phyloP scores from a whole-genome alignment of 2,888 invertebrate genomes.

The Nomada flava region DNA sequence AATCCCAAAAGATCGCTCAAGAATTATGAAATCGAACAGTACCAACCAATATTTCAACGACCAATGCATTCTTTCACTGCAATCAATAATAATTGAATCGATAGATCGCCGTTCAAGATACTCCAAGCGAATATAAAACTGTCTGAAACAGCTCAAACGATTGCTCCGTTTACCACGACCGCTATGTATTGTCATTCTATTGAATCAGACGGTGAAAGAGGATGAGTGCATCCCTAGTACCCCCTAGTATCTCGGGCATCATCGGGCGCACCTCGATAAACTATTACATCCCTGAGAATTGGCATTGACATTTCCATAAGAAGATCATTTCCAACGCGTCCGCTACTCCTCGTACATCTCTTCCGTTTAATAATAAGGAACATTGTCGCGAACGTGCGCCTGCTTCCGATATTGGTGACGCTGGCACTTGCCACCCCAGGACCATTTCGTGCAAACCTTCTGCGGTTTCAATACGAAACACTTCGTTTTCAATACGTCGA shows the following conservation, averaged over 20 bases:
- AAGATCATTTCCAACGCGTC: conserved; percentile 47
- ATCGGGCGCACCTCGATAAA: conserved; percentile 57
- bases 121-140: background rate
- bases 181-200: conserved; percentile 61
- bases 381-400: conserved; percentile 90
- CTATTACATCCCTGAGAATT: conserved; percentile 71
- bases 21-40: too few species aligned
- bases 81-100: background rate
- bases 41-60: background rate
- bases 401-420: conserved; percentile 89
- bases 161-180: conserved; percentile 4
- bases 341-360: conserved; percentile 17
- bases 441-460: conserved; percentile 90
- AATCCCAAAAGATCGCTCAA: too few species aligned
- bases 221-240: conserved; percentile 8
- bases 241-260: background rate
- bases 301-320: conserved; percentile 68
- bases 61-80: background rate
- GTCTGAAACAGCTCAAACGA: background rate
- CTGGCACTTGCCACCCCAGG: conserved; percentile 94
- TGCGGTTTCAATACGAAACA: conserved; percentile 95
- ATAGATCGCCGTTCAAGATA: background rate
- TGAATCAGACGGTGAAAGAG: conserved; percentile 29
- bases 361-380: conserved; percentile 86
- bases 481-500: conserved; percentile 97